Evolutionary conservation across 2,888 invertebrate species (phyloP).

Genomic region (Epinotia bilunana): DNA sequence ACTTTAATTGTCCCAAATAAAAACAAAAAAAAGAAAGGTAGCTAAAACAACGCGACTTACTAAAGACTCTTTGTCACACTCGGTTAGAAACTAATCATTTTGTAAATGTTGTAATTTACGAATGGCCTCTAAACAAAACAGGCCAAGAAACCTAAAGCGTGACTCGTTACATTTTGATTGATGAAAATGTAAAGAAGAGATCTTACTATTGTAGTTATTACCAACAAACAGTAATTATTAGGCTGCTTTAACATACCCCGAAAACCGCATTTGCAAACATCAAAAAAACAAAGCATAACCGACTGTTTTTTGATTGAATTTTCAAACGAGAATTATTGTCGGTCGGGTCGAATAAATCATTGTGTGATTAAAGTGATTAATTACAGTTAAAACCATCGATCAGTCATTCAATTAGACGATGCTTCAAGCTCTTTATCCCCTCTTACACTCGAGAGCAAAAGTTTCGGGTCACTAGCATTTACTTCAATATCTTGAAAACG

Average conservation of each 20-base stretch:
- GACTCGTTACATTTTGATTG: background rate
- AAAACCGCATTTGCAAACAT: no score
- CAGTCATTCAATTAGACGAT: background rate
- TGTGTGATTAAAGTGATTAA: constrained; percentile 7
- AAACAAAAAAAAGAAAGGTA: background rate
- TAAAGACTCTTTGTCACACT: constrained; percentile 17
- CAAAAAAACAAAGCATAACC: no score
- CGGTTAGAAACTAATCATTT: background rate
- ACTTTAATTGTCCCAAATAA: background rate
- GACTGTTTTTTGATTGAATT: no score
- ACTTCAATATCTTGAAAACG: no score
- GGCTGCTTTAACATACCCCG: no score
- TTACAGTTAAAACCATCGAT: background rate
- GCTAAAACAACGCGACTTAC: background rate
- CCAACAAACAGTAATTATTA: background rate
- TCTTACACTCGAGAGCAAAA: no score
- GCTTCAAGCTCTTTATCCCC: background rate
- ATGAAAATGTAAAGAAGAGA: background rate
- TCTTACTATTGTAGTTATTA: background rate
- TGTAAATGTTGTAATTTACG: constrained; percentile 20
- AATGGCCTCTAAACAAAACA: constrained; percentile 13
- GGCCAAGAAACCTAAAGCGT: background rate
- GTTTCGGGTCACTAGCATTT: no score
- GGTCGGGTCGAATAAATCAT: background rate
- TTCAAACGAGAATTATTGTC: background rate